phyloP scores from a whole-genome alignment of 1,140 invertebrate species.

The Ruditapes philippinarum region DNA sequence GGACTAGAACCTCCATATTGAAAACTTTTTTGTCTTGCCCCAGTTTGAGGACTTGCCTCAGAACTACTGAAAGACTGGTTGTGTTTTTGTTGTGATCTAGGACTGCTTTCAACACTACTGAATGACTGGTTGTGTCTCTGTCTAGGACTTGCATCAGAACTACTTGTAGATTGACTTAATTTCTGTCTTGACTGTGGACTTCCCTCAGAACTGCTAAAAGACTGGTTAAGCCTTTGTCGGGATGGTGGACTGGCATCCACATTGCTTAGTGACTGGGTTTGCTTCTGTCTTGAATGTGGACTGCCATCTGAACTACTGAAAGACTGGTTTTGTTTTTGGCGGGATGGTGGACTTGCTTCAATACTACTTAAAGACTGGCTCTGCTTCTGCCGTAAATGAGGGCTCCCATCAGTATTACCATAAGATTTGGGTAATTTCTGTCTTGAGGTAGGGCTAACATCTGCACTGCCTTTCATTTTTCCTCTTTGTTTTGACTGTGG shows the following conservation, averaged over 20 bases:
- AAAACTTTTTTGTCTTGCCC: constrained; percentile 39
- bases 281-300: constrained; percentile 48
- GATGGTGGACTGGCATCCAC: constrained; percentile 49
- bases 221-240: constrained; percentile 44
- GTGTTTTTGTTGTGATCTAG: constrained; percentile 9
- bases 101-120: constrained; percentile 53
- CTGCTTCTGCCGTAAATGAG: constrained; percentile 45
- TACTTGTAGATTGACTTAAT: constrained; percentile 54
- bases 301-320: constrained; percentile 56
- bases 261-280: constrained; percentile 54
- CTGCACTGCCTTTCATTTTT: constrained; percentile 11
- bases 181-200: constrained; percentile 58
- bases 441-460: constrained; percentile 23
- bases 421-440: constrained; percentile 50
- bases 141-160: constrained; percentile 54
- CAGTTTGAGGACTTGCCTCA: constrained; percentile 58
- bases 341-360: constrained; percentile 53
- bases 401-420: constrained; percentile 52
- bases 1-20: constrained; percentile 31
- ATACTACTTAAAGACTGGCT: constrained; percentile 59
- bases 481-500: constrained; percentile 39
- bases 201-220: constrained; percentile 57
- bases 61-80: constrained; percentile 52
- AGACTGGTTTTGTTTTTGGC: constrained; percentile 55
- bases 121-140: constrained; percentile 33